Percentiles rank a stretch among this genome's conserved stretches.
phyloP scores from a whole-genome alignment of 2,797 vertebrate genomes.

The Pogonophryne albipinna region DNA sequence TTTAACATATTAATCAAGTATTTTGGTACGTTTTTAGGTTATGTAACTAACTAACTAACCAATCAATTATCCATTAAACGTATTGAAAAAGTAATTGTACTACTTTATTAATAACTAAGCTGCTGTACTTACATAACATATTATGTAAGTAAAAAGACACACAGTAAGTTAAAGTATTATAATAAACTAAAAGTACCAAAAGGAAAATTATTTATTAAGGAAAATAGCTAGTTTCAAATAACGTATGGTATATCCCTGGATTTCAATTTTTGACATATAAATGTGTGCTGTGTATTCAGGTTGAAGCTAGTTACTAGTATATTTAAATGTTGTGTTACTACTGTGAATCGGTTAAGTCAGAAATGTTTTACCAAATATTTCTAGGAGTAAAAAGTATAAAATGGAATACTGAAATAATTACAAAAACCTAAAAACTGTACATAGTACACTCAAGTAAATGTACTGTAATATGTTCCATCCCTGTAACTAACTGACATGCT shows the following conservation, averaged over 20 bases:
- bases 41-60: neutral
- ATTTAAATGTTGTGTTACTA: too few relatives aligned
- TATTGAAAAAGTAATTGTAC: neutral
- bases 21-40: neutral
- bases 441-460: neutral
- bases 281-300: too few relatives aligned
- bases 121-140: too few relatives aligned
- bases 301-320: too few relatives aligned
- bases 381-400: neutral
- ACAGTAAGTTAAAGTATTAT: too few relatives aligned
- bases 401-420: neutral
- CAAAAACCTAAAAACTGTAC: neutral
- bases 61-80: neutral
- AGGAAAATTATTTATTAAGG: too few relatives aligned
- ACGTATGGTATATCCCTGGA: neutral
- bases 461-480: neutral
- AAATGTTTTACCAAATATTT: neutral
- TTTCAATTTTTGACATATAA: neutral
- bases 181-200: too few relatives aligned
- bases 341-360: neutral
- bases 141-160: too few relatives aligned
- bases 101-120: neutral
- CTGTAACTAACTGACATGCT: neutral
- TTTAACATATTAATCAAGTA: neutral
- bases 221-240: too few relatives aligned